Evolutionary conservation across 2,888 invertebrate species (phyloP), one percentile per base, ranked within the genome.

Genomic region (Harpalus rufipes): DNA sequence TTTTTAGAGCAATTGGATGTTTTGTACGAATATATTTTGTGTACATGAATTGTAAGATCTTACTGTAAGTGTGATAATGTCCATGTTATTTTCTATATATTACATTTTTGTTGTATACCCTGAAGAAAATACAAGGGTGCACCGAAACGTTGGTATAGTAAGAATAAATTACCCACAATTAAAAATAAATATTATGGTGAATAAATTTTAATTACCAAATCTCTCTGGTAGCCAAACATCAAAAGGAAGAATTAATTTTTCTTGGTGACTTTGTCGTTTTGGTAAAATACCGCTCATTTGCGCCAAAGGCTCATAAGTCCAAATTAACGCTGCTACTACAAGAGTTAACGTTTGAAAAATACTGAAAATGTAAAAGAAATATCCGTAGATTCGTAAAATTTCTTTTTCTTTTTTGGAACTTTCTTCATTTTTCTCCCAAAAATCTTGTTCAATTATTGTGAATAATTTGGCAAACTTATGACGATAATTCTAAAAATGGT

Each of bases 331-430:
- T 14, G 68, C 68, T 39, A 16, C 7, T 12, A 32, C 0, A 2
- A 68, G n/a, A 14, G 68, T 68, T 14, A 68, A 0, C 14, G 32
- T 39, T 68, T 68, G 68, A 6, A 68, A 32, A 39, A 14, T 12
- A 14, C 10, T 68, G 14, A 68, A 68, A 7, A 39, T 39, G 39
- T 68, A 68, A 68, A 25, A 68, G n/a, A 68, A 68, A 14, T 16
- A 12, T 39, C 68, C 68, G 14, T 68, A 68, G 14, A n/a, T 41
- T 39, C 32, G 21, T 7, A 68, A 7, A 68, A 68, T 41, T n/a
- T 68, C 16, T 14, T 68, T 68, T 39, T 68, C 68, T 12, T 41
- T n/a, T 32, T 65, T n/a, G 10, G 8, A 0, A 25, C 65, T 65
- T 2, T 10, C 8, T 65, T 65, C 65, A 25, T 65, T 65, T 25